Base-by-base conservation (phyloP, 1,140 invertebrate species). In the Macrostomum lignano region DNA sequence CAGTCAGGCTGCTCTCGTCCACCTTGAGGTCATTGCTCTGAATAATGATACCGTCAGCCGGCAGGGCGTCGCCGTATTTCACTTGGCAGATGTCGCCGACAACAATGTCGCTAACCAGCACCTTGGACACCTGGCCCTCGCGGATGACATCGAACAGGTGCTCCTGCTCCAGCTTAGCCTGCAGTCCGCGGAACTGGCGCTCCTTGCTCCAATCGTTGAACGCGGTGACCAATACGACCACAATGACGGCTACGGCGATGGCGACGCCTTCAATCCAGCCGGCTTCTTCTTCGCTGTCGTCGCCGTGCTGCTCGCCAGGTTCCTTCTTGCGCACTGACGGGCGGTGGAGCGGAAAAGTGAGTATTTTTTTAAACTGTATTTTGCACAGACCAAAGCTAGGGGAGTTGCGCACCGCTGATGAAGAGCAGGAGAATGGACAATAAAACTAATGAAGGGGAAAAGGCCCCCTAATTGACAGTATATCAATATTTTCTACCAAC, bases 181-280 rank as follows among this genome's bases (percentile, higher is more conserved):
- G 86, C 40, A 98, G 67, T 46, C 86, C 82, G 33, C 67, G 69
- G 64, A 94, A 94, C 66, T 93, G 84, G 58, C 76, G 68, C 63
- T 94, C 84, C 67, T 94, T 94, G 40, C 78, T 82, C 61, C 86
- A 94, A 68, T 94, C 84, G 68, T 94, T 94, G 63, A 91, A 88
- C 46, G 84, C 84, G 54, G 84, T 94, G 41, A 93, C 84, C 61
- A 93, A 65, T 38, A 94, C 84, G 51, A 94, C 84, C 52, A 93
- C 78, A 58, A 86, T 73, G 54, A 94, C 84, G 43, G 82, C 91
- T 55, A 86, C 74, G 60, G 93, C 68, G 60, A 94, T 94, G 47
- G 86, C 84, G 45, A 82, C 66, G 51, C 82, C 82, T 67, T 94
- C 86, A 49, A 94, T 93, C 84, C 84, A 94, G 26, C 32, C 32